Percentiles rank a stretch among this genome's conserved stretches.
Evolutionary conservation across 2,113 vertebrate species (phyloP).

Genomic region (Chaetops frenatus): DNA sequence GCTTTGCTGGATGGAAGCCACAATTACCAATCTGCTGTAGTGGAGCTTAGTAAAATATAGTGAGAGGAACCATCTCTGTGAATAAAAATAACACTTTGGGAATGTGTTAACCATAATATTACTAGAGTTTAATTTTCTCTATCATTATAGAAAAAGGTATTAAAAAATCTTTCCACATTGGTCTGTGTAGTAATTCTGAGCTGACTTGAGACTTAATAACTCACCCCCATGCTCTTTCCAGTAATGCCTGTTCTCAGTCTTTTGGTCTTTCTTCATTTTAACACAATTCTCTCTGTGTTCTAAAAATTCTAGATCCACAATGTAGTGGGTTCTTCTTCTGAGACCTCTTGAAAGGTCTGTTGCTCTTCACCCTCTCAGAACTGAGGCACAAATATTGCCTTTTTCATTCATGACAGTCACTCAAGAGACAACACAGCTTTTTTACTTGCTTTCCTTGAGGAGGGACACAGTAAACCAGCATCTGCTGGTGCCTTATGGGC

Average conservation of each 20-base stretch:
- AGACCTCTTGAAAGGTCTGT: background rate
- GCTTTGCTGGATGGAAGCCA: background rate
- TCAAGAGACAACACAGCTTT: background rate
- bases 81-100: constrained; percentile 10
- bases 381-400: background rate
- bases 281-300: background rate
- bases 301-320: background rate
- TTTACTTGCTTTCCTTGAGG: background rate
- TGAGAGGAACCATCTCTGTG: background rate
- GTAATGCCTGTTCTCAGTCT: background rate
- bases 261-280: background rate
- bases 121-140: constrained; percentile 5
- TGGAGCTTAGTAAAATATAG: background rate
- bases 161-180: background rate
- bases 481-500: background rate
- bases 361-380: background rate
- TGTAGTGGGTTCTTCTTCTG: background rate
- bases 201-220: background rate
- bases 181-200: background rate
- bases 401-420: background rate
- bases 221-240: background rate
- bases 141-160: background rate
- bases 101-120: constrained; percentile 1
- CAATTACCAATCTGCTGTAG: background rate
- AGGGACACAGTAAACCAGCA: background rate